phyloP scores from a whole-genome alignment of 2,888 invertebrate species.

The Eupithecia pulchellata region DNA sequence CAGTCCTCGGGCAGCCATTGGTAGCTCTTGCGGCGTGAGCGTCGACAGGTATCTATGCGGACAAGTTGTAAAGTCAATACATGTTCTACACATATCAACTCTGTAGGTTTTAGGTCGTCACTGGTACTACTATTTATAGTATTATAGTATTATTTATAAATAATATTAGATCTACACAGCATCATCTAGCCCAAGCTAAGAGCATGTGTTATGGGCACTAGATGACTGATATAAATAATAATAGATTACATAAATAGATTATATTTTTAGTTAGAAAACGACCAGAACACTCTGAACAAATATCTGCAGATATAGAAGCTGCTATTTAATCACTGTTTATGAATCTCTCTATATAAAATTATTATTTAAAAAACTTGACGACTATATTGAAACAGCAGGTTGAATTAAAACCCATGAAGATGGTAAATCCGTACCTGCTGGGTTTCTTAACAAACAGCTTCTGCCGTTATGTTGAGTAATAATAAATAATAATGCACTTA shows the following conservation, averaged over 20 bases:
- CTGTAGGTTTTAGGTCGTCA: neutral
- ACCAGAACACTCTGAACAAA: no score
- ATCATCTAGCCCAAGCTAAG: no score
- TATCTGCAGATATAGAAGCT: neutral
- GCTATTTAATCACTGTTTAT: neutral
- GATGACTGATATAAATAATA: no score
- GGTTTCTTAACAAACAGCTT: neutral
- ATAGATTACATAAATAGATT: no score
- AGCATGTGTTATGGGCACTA: no score
- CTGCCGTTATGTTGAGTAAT: neutral
- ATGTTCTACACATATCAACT: neutral
- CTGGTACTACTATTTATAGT: no score
- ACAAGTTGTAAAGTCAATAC: constrained; percentile 7
- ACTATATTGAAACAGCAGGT: neutral
- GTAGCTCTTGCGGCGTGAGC: constrained; percentile 86
- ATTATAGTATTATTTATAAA: no score
- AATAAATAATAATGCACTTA: neutral
- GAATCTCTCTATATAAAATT: neutral
- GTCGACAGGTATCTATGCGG: constrained; percentile 84
- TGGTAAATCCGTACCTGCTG: neutral
- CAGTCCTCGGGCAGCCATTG: constrained; percentile 86
- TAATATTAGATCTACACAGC: no score
- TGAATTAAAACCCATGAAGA: neutral
- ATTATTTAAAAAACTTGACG: neutral
- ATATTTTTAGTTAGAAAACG: no score